Evolutionary conservation across 2,797 vertebrate species (phyloP).

Genomic region (Muraenolepis orangiensis): DNA sequence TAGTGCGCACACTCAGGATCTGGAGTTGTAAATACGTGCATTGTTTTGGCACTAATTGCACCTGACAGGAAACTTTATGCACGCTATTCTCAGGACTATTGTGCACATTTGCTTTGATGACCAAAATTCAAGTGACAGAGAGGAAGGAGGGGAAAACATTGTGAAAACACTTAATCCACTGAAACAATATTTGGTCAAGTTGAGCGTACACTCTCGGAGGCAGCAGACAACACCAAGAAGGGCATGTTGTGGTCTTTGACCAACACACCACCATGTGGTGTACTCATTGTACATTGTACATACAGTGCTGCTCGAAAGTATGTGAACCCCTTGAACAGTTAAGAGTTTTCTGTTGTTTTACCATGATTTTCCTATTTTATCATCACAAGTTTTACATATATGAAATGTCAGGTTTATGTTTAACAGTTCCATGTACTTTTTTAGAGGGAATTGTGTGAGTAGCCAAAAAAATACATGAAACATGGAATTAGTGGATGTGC

Average conservation of each 20-base stretch:
- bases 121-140: neutral
- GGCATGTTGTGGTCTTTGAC: neutral
- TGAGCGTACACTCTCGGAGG: neutral
- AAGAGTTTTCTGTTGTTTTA: too few species aligned
- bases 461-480: too few species aligned
- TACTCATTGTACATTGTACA: too few species aligned
- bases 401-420: too few species aligned
- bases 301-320: too few species aligned
- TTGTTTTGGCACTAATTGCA: conserved; percentile 56
- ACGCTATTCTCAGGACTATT: conserved; percentile 23
- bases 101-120: conserved; percentile 19
- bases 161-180: neutral
- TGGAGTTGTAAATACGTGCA: conserved; percentile 21
- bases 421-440: too few species aligned
- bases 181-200: neutral
- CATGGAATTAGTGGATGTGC: too few species aligned
- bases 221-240: neutral
- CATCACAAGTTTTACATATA: too few species aligned
- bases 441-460: too few species aligned
- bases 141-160: neutral
- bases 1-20: conserved; percentile 34
- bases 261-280: neutral
- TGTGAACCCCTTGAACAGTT: too few species aligned
- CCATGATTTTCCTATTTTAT: too few species aligned
- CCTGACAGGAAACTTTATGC: conserved; percentile 41